Conservation (phyloP, 2,888 invertebrate species). For the Sesia bembeciformis region DNA sequence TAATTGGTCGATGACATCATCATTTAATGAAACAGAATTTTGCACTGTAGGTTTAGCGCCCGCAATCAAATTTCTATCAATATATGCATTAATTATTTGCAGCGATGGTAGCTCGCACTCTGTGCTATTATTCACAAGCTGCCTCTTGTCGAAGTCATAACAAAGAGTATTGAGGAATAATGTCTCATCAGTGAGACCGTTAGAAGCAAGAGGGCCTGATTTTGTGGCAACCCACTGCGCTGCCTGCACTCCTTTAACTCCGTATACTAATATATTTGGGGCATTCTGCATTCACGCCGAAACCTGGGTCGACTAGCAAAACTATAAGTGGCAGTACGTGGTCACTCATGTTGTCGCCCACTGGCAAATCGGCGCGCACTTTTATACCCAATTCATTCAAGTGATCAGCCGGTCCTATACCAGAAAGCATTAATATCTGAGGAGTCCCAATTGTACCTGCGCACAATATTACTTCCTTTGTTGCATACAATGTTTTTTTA, state of each 20-base stretch:
- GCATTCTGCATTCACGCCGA: not conserved
- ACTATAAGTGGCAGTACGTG: slow-evolving; percentile 30
- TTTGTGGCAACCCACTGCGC: slow-evolving; percentile 15
- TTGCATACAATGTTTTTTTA: slow-evolving; percentile 20
- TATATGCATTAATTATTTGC: slow-evolving; percentile 32
- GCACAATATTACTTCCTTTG: slow-evolving; percentile 38
- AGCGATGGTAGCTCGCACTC: slow-evolving; percentile 34
- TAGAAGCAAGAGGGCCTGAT: slow-evolving; percentile 33
- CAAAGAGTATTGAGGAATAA: slow-evolving; percentile 36
- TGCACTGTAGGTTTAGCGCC: slow-evolving; percentile 13
- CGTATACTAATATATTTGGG: slow-evolving; percentile 7
- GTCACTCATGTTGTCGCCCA: slow-evolving; percentile 40
- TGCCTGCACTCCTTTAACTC: slow-evolving; percentile 7
- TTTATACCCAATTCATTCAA: slow-evolving; percentile 23
- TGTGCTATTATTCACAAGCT: slow-evolving; percentile 16
- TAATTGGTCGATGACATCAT: slow-evolving; percentile 24
- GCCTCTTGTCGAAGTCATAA: slow-evolving; percentile 23
- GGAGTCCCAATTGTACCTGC: slow-evolving; percentile 44
- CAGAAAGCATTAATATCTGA: slow-evolving; percentile 45
- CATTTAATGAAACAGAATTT: slow-evolving; percentile 13
- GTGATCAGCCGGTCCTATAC: slow-evolving; percentile 38
- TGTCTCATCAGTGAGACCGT: slow-evolving; percentile 33
- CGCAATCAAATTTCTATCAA: slow-evolving; percentile 18
- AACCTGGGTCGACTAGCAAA: slow-evolving; percentile 21
- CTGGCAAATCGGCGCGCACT: slow-evolving; percentile 30